Conservation (phyloP, 2,888 invertebrate species). For the Diadegma fenestrale region DNA sequence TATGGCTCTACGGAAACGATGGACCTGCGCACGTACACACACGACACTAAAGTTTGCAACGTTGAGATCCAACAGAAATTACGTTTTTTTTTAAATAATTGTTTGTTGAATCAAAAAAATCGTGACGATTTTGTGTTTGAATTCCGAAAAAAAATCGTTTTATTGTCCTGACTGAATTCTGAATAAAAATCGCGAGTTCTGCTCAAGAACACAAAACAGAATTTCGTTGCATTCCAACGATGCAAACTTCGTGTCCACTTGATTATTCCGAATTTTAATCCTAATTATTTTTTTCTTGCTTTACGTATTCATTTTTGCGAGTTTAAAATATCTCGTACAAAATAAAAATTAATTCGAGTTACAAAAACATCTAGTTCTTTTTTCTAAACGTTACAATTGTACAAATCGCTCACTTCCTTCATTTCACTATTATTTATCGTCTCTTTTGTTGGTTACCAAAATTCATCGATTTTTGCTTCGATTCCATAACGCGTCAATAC, state of each 20-base stretch:
- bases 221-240: too few species aligned
- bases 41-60: too few species aligned
- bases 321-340: constrained; percentile 51
- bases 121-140: too few species aligned
- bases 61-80: too few species aligned
- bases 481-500: background rate
- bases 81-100: too few species aligned
- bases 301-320: constrained; percentile 37
- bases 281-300: background rate
- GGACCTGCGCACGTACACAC: constrained; percentile 50
- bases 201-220: too few species aligned
- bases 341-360: constrained; percentile 41
- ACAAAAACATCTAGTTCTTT: constrained; percentile 46
- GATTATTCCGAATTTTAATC: constrained; percentile 51
- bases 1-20: background rate
- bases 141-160: too few species aligned
- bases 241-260: background rate
- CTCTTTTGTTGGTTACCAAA: background rate
- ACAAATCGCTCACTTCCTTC: constrained; percentile 51
- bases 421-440: background rate
- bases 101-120: too few species aligned
- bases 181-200: too few species aligned
- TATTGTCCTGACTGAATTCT: too few species aligned
- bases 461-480: constrained; percentile 13
- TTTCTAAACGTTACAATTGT: constrained; percentile 59